Conservation (phyloP, 1,140 invertebrate species). For the Zelostemma sp. region DNA sequence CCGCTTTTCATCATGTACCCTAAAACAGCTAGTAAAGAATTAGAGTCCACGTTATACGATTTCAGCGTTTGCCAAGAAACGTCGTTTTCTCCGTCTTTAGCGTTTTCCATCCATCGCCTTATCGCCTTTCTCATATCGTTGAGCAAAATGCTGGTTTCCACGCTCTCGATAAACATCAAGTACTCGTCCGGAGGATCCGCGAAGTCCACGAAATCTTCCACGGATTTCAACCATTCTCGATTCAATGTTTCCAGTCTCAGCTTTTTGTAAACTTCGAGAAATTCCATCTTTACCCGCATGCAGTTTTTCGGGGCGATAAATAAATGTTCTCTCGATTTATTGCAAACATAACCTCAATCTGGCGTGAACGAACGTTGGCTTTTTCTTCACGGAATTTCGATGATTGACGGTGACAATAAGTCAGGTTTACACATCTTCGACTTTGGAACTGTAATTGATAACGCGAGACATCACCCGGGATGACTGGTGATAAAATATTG, state of each 20-base stretch:
- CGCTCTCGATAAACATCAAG: slow-evolving; percentile 61
- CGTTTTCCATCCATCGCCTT: slow-evolving; percentile 55
- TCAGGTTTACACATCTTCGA: too few relatives aligned
- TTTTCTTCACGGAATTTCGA: too few relatives aligned
- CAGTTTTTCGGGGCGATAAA: neutral
- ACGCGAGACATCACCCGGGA: too few relatives aligned
- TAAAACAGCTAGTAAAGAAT: slow-evolving; percentile 69
- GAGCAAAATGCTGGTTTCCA: slow-evolving; percentile 59
- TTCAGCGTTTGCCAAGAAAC: slow-evolving; percentile 72
- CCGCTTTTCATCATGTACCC: slow-evolving; percentile 70
- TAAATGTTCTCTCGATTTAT: neutral
- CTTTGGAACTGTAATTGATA: too few relatives aligned
- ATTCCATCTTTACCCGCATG: slow-evolving; percentile 51
- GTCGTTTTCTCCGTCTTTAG: slow-evolving; percentile 41
- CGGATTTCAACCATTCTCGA: slow-evolving; percentile 67
- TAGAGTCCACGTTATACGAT: slow-evolving; percentile 67
- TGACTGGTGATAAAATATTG: too few relatives aligned
- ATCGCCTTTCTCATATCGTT: slow-evolving; percentile 48
- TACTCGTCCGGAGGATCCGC: slow-evolving; percentile 67
- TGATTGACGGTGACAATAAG: too few relatives aligned
- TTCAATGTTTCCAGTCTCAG: slow-evolving; percentile 63
- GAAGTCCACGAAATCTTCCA: slow-evolving; percentile 68
- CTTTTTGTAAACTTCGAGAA: slow-evolving; percentile 54
- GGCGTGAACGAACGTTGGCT: too few relatives aligned
- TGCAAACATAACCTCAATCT: slow-evolving; percentile 55